These are phyloP conservation scores for Aramus guarauna DNA, from an alignment of 2,113 vertebrate genomes.

Conservation along the genomic window DNA sequence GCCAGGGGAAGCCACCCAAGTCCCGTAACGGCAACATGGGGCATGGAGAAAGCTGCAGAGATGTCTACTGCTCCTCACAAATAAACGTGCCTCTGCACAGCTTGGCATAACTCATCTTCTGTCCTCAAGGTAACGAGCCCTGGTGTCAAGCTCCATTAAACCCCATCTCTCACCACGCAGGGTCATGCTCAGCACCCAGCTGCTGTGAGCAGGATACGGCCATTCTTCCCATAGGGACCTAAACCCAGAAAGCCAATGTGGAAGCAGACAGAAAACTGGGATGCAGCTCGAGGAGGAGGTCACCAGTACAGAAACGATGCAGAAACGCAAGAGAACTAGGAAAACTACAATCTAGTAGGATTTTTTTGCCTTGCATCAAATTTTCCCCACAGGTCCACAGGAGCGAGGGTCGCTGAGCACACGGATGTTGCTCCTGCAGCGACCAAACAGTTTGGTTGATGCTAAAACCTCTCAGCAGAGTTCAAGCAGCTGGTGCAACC, in stretches of 20 bases:
- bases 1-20: background rate
- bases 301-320: background rate
- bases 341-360: background rate
- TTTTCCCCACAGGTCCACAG: background rate
- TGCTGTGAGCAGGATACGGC: rapidly evolving
- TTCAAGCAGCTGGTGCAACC: background rate
- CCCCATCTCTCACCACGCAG: background rate
- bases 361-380: background rate
- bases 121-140: background rate
- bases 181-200: background rate
- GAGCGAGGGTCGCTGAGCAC: rapidly evolving
- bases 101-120: background rate
- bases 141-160: conserved; percentile 36
- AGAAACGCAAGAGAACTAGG: background rate
- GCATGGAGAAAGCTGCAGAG: background rate
- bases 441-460: rapidly evolving
- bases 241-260: rapidly evolving
- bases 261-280: background rate
- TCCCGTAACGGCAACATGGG: rapidly evolving
- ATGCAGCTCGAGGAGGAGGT: background rate
- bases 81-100: rapidly evolving
- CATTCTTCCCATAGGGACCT: background rate
- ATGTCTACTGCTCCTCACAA: background rate
- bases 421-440: background rate
- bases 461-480: background rate